Evolutionary conservation across 2,797 vertebrate species (phyloP).

Genomic region (Centropyge bicolor): DNA sequence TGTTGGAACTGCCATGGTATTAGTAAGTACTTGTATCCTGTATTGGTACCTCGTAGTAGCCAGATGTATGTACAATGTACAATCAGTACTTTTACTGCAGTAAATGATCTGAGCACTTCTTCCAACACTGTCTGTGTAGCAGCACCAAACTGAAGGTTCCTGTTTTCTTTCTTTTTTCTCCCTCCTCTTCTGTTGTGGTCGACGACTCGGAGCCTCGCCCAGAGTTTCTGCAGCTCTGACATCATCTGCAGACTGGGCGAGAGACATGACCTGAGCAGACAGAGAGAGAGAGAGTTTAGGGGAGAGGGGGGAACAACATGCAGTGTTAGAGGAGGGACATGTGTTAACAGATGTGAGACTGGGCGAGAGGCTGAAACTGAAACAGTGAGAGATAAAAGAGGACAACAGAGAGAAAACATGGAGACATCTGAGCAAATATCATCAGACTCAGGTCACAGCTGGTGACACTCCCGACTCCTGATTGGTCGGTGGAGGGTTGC

Average conservation of each 20-base stretch:
- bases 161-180: too few species aligned
- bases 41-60: too few species aligned
- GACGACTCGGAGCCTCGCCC: slow-evolving; percentile 62
- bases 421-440: not conserved
- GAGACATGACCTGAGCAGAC: slow-evolving; percentile 71
- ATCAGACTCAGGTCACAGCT: not conserved
- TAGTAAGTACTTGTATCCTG: too few species aligned
- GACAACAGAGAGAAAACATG: not conserved
- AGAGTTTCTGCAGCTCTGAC: slow-evolving; percentile 72
- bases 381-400: not conserved
- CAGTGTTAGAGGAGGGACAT: not conserved
- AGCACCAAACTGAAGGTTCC: too few species aligned
- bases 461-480: not conserved
- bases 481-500: not conserved
- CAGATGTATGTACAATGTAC: too few species aligned
- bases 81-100: too few species aligned
- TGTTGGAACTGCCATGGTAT: too few species aligned
- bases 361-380: slow-evolving; percentile 27
- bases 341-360: slow-evolving; percentile 13
- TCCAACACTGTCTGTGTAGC: too few species aligned
- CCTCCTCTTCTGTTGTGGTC: slow-evolving; percentile 20
- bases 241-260: slow-evolving; percentile 61
- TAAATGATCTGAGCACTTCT: too few species aligned
- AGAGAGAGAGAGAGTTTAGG: slow-evolving; percentile 15
- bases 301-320: not conserved